Conservation (phyloP, 2,113 vertebrate species). For the Tragelaphus strepsiceros region DNA sequence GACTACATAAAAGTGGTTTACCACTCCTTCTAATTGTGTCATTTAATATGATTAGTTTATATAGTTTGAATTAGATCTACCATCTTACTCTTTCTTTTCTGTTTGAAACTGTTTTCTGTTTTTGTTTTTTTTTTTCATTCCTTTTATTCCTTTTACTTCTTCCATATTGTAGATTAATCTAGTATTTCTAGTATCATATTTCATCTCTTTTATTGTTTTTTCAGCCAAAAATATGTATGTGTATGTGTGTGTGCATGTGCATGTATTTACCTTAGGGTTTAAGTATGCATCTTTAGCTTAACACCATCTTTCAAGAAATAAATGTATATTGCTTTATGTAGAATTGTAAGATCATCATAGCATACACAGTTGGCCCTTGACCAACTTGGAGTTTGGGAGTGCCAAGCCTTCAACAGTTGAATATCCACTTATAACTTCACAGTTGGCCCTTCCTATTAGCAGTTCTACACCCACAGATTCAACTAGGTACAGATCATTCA, state of each 20-base stretch:
- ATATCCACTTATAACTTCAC: not conserved
- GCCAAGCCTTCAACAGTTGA: not conserved
- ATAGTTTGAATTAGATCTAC: not conserved
- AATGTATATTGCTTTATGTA: not conserved
- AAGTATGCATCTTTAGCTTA: not conserved
- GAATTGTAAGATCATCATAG: not conserved
- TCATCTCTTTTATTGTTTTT: not conserved
- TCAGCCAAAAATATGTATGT: not conserved
- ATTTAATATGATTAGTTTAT: not conserved
- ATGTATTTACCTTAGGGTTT: not conserved
- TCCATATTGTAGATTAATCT: not conserved
- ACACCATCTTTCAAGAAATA: not conserved
- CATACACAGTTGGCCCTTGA: not conserved
- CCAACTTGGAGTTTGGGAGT: not conserved
- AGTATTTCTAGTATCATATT: not conserved
- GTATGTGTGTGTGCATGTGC: fast-evolving
- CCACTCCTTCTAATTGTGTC: not conserved
- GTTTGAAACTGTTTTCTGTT: not conserved
- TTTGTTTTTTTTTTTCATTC: not conserved
- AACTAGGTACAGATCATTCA: not conserved
- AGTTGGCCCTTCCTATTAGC: not conserved
- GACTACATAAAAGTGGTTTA: too few species aligned
- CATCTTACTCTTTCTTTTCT: not conserved
- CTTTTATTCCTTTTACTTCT: not conserved
- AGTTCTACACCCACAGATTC: not conserved